Percentiles rank a stretch among this genome's conserved stretches.
phyloP scores from a whole-genome alignment of 2,797 vertebrate species.

The Chelon labrosus region DNA sequence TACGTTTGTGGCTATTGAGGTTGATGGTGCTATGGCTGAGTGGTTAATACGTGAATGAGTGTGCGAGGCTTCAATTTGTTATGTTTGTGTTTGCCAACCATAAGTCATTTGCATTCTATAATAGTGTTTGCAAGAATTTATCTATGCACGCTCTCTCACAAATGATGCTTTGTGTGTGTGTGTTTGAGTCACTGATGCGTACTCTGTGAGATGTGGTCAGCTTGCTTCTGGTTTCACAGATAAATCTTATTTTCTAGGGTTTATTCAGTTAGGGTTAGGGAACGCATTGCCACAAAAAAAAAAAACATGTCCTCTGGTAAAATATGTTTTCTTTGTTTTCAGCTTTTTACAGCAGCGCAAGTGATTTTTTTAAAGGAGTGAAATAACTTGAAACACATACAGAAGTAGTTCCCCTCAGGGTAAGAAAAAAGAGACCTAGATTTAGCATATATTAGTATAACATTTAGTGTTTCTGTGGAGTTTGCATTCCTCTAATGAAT shows the following conservation, averaged over 20 bases:
- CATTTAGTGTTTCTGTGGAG: slow-evolving; percentile 19
- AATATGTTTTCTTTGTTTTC: too few species aligned
- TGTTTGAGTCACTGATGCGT: slow-evolving; percentile 11
- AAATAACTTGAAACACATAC: slow-evolving; percentile 21
- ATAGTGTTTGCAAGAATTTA: slow-evolving; percentile 27
- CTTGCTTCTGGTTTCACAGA: slow-evolving; percentile 16
- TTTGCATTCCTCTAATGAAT: slow-evolving; percentile 12
- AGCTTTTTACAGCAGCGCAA: neutral
- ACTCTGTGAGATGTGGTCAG: slow-evolving; percentile 13
- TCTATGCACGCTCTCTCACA: slow-evolving; percentile 1
- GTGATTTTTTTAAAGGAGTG: neutral
- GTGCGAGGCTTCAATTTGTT: slow-evolving; percentile 3
- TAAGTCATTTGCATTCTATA: slow-evolving; percentile 35
- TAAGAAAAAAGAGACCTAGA: neutral
- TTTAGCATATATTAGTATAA: neutral
- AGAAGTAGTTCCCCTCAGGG: neutral
- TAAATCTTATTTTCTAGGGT: neutral
- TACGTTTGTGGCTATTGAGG: slow-evolving; percentile 1
- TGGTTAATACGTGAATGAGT: neutral
- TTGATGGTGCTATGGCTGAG: neutral
- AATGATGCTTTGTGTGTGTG: neutral
- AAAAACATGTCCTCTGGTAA: slow-evolving; percentile 19
- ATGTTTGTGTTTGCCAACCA: neutral
- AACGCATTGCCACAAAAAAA: neutral
- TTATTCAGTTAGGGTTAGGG: slow-evolving; percentile 15